Conservation (phyloP, 2,797 vertebrate species). For the Aplochiton taeniatus region DNA sequence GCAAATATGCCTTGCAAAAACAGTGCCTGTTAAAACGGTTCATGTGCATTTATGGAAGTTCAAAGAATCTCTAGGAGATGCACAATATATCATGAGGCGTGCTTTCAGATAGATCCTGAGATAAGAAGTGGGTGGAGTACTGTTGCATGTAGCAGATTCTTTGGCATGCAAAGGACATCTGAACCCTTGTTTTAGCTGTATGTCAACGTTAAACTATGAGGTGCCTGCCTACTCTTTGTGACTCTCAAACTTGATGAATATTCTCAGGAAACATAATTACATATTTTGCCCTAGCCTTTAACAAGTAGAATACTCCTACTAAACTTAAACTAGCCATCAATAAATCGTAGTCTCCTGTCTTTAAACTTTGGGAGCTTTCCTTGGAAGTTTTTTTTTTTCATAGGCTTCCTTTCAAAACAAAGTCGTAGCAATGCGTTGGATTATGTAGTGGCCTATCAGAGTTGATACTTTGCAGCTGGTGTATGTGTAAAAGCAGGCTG, state of each 20-base stretch:
- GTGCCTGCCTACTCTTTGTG: too few species aligned
- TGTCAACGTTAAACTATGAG: slow-evolving; percentile 56
- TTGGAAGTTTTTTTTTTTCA: slow-evolving; percentile 12
- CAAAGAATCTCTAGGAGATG: slow-evolving; percentile 48
- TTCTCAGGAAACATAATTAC: not conserved
- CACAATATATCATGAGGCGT: slow-evolving; percentile 55
- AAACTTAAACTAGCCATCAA: too few species aligned
- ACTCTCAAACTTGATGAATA: slow-evolving; percentile 39
- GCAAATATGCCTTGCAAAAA: too few species aligned
- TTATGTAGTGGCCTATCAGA: slow-evolving; percentile 23
- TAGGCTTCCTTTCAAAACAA: slow-evolving; percentile 23
- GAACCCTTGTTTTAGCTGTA: slow-evolving; percentile 60
- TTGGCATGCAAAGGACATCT: slow-evolving; percentile 66
- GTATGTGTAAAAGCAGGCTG: slow-evolving; percentile 42
- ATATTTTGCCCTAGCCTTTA: too few species aligned
- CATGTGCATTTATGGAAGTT: slow-evolving; percentile 9
- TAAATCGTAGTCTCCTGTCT: too few species aligned
- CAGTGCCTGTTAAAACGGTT: too few species aligned
- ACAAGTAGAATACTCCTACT: too few species aligned
- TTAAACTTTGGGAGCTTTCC: slow-evolving; percentile 1
- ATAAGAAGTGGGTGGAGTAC: slow-evolving; percentile 40
- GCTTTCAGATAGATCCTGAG: slow-evolving; percentile 47
- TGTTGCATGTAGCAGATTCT: slow-evolving; percentile 35
- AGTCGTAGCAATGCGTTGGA: slow-evolving; percentile 28
- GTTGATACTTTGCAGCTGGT: slow-evolving; percentile 58